Conservation (phyloP, 2,113 vertebrate species). For the Cheilinus undulatus region DNA sequence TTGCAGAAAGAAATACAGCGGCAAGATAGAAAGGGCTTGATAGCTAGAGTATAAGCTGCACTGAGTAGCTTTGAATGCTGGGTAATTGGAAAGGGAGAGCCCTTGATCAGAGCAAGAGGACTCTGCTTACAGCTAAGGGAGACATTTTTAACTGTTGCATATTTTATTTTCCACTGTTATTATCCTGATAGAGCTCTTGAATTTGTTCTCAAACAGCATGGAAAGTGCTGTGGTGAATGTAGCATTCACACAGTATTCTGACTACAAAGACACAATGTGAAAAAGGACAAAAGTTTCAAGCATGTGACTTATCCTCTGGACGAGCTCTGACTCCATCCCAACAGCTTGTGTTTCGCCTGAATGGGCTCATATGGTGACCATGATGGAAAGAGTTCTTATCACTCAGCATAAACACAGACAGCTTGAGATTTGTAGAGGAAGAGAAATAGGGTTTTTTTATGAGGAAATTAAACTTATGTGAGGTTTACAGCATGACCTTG, state of each 20-base stretch:
- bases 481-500: slow-evolving; percentile 45
- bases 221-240: neutral
- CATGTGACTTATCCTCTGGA: slow-evolving; percentile 28
- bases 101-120: slow-evolving; percentile 60
- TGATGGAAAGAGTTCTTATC: slow-evolving; percentile 13
- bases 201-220: neutral
- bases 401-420: slow-evolving; percentile 20
- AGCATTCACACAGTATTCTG: neutral
- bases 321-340: slow-evolving; percentile 17
- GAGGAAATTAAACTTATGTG: slow-evolving; percentile 14
- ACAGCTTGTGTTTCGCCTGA: slow-evolving; percentile 18
- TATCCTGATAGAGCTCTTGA: slow-evolving; percentile 24
- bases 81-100: slow-evolving; percentile 60
- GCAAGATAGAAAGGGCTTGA: slow-evolving; percentile 16
- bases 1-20: neutral
- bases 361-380: slow-evolving; percentile 28
- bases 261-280: slow-evolving; percentile 2
- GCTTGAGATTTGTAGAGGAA: neutral
- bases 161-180: slow-evolving; percentile 36
- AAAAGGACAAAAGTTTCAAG: slow-evolving; percentile 2
- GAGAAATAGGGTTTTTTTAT: neutral
- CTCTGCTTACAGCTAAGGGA: slow-evolving; percentile 47
- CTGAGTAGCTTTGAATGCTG: slow-evolving; percentile 40
- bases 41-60: slow-evolving; percentile 33
- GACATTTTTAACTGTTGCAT: slow-evolving; percentile 27